Percentiles rank a stretch among this genome's conserved stretches.
Conservation (phyloP, 2,888 invertebrate genomes). For the Caenorhabditis virilis region DNA sequence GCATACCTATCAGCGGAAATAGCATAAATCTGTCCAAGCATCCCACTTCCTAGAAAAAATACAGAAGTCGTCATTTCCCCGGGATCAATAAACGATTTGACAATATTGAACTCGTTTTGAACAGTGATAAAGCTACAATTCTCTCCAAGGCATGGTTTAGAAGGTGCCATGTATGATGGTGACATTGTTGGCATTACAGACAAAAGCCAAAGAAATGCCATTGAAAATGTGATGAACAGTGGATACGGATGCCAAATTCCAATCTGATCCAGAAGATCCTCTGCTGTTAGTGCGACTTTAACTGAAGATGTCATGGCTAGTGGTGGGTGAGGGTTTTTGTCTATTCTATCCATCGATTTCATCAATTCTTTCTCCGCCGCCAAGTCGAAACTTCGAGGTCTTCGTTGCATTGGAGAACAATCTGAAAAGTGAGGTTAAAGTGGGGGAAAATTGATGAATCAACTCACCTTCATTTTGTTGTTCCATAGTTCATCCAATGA, state of each 20-base stretch:
- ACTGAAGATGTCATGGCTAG: slow-evolving; percentile 27
- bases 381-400: no score
- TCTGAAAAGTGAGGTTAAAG: no score
- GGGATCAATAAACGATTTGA: slow-evolving; percentile 30
- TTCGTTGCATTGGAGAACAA: no score
- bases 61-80: slow-evolving; percentile 45
- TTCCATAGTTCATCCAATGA: no score
- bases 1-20: slow-evolving; percentile 42
- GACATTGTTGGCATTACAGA: slow-evolving; percentile 48
- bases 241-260: slow-evolving; percentile 43
- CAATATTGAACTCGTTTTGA: slow-evolving; percentile 38
- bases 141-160: slow-evolving; percentile 13
- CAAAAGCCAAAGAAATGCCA: slow-evolving; percentile 46
- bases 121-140: slow-evolving; percentile 41
- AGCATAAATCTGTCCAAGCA: slow-evolving; percentile 43
- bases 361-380: no score
- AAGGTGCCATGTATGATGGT: slow-evolving; percentile 44
- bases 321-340: no score
- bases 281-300: slow-evolving; percentile 21
- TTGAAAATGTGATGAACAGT: slow-evolving; percentile 41
- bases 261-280: slow-evolving; percentile 34
- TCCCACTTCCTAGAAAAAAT: slow-evolving; percentile 42
- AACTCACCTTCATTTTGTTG: no score
- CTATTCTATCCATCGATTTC: no score
- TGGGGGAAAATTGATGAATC: no score